Conservation (phyloP, 2,888 invertebrate genomes). For the Drosophila differens region DNA sequence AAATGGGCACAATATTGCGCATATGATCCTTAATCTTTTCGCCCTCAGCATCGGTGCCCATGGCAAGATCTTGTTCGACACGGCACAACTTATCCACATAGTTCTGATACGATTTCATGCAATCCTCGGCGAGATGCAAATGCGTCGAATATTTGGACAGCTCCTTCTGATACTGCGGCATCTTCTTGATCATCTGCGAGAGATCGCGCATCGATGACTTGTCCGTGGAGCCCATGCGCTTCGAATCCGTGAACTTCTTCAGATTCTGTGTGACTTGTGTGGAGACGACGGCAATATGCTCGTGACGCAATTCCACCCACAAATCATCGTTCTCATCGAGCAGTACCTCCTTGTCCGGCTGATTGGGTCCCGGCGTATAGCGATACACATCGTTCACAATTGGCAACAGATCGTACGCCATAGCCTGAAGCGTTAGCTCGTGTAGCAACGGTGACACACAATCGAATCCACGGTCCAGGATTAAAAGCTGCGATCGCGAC, state of each 20-base stretch:
- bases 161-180: slow-evolving; percentile 99
- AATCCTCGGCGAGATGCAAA: slow-evolving; percentile 98
- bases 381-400: slow-evolving; percentile 99
- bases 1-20: slow-evolving; percentile 98
- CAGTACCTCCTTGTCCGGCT: slow-evolving; percentile 95
- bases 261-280: slow-evolving; percentile 98
- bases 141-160: slow-evolving; percentile 99
- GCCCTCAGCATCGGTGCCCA: slow-evolving; percentile 99
- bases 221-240: slow-evolving; percentile 92
- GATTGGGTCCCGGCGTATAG: slow-evolving; percentile 94
- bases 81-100: slow-evolving; percentile 98
- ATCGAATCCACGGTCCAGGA: slow-evolving; percentile 99
- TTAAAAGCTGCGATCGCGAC: slow-evolving; percentile 96
- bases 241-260: slow-evolving; percentile 98
- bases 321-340: slow-evolving; percentile 99
- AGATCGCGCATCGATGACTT: slow-evolving; percentile 98
- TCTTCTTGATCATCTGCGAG: slow-evolving; percentile 99
- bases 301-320: slow-evolving; percentile 98
- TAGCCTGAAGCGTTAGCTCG: slow-evolving; percentile 98
- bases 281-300: slow-evolving; percentile 99
- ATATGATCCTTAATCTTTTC: slow-evolving; percentile 99
- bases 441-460: slow-evolving; percentile 98
- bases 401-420: slow-evolving; percentile 99
- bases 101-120: slow-evolving; percentile 98
- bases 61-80: slow-evolving; percentile 99